These are phyloP conservation scores for Osmerus mordax DNA, from an alignment of 2,113 vertebrate species.

Conservation along the genomic window DNA sequence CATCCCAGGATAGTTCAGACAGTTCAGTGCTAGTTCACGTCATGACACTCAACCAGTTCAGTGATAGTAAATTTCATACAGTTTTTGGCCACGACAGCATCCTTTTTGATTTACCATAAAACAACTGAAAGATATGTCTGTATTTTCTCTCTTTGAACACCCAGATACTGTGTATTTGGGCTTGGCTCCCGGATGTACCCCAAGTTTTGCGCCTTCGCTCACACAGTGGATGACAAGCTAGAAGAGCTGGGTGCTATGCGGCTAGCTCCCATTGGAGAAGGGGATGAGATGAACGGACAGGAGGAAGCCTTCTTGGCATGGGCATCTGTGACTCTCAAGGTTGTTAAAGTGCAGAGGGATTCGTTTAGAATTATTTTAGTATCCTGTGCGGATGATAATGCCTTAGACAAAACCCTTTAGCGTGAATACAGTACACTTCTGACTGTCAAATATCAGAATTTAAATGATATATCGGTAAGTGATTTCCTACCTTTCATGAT, in stretches of 20 bases:
- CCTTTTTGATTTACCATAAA: background rate
- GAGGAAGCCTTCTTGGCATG: conserved; percentile 77
- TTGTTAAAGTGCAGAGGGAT: conserved; percentile 30
- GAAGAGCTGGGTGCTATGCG: conserved; percentile 71
- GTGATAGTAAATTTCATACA: too few relatives aligned
- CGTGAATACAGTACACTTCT: too few relatives aligned
- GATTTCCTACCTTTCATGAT: too few relatives aligned
- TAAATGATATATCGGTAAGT: too few relatives aligned
- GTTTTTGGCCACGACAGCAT: too few relatives aligned
- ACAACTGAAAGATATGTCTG: background rate
- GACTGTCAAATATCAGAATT: too few relatives aligned
- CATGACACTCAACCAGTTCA: too few relatives aligned
- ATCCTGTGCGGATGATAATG: too few relatives aligned
- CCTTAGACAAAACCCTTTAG: too few relatives aligned
- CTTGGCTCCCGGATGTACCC: conserved; percentile 85
- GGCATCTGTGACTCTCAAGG: conserved; percentile 78
- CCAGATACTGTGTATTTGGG: conserved; percentile 82
- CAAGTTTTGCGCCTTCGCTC: conserved; percentile 85
- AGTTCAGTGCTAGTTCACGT: too few relatives aligned
- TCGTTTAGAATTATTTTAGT: too few relatives aligned
- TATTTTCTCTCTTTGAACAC: background rate
- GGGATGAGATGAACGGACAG: conserved; percentile 80
- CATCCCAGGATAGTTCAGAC: too few relatives aligned
- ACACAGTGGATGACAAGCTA: conserved; percentile 73
- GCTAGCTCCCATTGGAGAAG: conserved; percentile 69